Conservation (phyloP, 2,797 vertebrate genomes). For the Lagodon rhomboides region DNA sequence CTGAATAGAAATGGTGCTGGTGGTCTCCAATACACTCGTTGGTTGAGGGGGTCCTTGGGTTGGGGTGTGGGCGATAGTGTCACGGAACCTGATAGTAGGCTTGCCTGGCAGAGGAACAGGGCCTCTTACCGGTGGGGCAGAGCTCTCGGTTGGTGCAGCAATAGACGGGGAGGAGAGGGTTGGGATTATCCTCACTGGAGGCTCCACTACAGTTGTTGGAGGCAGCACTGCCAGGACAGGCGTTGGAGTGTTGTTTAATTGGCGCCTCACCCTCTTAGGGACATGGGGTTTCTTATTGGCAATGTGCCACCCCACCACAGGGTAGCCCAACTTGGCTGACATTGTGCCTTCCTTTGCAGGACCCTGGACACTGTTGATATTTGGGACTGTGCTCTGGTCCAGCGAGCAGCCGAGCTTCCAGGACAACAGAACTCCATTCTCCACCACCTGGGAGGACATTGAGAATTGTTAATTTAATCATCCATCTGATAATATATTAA, state of each 20-base stretch:
- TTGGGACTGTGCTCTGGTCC: conserved; percentile 93
- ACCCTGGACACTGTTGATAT: conserved; percentile 92
- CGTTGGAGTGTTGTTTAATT: conserved; percentile 94
- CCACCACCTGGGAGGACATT: conserved; percentile 83
- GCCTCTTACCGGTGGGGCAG: conserved; percentile 90
- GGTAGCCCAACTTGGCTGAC: conserved; percentile 95
- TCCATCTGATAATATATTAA: background rate
- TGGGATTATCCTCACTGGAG: conserved; percentile 92
- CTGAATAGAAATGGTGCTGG: conserved; percentile 86
- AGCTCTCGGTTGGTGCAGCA: conserved; percentile 91
- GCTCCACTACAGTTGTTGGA: conserved; percentile 91
- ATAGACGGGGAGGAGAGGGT: conserved; percentile 94
- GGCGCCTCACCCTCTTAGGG: conserved; percentile 92
- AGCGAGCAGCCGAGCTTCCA: conserved; percentile 97
- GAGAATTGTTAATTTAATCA: background rate
- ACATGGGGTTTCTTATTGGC: conserved; percentile 96
- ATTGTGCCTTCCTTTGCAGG: conserved; percentile 96
- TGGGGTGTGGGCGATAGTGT: conserved; percentile 91
- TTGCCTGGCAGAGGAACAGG: conserved; percentile 92
- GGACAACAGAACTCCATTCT: conserved; percentile 96
- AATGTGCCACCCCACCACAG: conserved; percentile 98
- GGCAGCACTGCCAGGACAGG: conserved; percentile 86
- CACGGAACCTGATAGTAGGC: conserved; percentile 92
- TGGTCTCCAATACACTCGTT: conserved; percentile 89
- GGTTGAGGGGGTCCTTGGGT: conserved; percentile 91